Evolutionary conservation across 2,888 invertebrate genomes (phyloP), one percentile per base, ranked within the genome.

Genomic region (Cantharis rustica): DNA sequence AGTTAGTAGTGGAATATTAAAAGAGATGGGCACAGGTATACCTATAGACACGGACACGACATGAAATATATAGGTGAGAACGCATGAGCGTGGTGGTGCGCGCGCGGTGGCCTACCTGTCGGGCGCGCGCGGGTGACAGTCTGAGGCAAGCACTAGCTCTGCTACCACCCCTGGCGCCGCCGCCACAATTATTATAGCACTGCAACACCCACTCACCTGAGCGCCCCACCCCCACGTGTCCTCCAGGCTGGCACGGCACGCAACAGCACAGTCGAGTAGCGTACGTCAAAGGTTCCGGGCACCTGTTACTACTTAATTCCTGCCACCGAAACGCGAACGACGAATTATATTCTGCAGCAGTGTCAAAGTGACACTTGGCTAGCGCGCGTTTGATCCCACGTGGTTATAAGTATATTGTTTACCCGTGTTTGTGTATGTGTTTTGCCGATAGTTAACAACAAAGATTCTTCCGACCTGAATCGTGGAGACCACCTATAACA

Each of bases 81-180:
- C 79, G 79, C 79, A 77, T 79, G 79, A 75, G 68, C 77, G 72
- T 20, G 31, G 69, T 70, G 74, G 77, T 79, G 81, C 78, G 81
- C 80, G 80, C 81, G 80, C 77, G 72, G 71, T 79, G 69, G 71
- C 69, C 72, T 77, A 75, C 74, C 78, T 76, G 88, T 87, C 87
- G 85, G 86, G 88, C 87, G 87, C 87, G 88, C 86, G 89, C 87
- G 87, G 84, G 84, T 83, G 88, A 87, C 86, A 87, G 86, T 86
- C 85, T 85, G 86, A 86, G 86, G 84, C 85, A 83, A 86, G 84
- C 86, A 86, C 86, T 90, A 90, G 90, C 90, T 89, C 90, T 84
- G 83, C 82, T 81, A 90, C 90, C 90, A 90, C 90, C 90, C 89
- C 90, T 90, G 89, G 90, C 90, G 89, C 90, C 90, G 87, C 90